phyloP scores from a whole-genome alignment of 2,888 invertebrate genomes.

The Meandrusa payeni region DNA sequence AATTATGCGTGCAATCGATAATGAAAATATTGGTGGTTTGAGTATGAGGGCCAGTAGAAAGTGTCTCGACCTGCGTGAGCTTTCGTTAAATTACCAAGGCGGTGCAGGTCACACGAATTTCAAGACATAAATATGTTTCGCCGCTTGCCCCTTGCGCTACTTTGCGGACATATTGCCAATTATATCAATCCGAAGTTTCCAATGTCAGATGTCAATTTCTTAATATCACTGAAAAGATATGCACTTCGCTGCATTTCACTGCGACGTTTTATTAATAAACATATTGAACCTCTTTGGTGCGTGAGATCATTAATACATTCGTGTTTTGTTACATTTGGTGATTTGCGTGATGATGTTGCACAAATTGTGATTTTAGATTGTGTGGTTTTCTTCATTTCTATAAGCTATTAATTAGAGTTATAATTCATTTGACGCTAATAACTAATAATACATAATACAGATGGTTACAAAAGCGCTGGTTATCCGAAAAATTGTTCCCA shows the following conservation, averaged over 20 bases:
- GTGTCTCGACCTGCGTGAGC: slow-evolving; percentile 70
- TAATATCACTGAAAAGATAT: slow-evolving; percentile 23
- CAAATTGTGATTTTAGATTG: slow-evolving; percentile 5
- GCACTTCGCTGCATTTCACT: slow-evolving; percentile 13
- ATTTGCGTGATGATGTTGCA: slow-evolving; percentile 8
- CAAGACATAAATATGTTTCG: slow-evolving; percentile 73
- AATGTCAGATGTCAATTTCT: slow-evolving; percentile 38
- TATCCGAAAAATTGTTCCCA: slow-evolving; percentile 75
- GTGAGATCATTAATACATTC: not conserved
- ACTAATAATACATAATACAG: slow-evolving; percentile 53
- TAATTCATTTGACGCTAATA: slow-evolving; percentile 29
- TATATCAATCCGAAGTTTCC: slow-evolving; percentile 64
- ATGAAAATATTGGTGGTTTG: slow-evolving; percentile 68
- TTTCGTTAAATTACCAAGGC: slow-evolving; percentile 71
- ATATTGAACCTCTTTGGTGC: slow-evolving; percentile 5
- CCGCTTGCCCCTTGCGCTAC: slow-evolving; percentile 68
- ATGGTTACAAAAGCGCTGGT: slow-evolving; percentile 69
- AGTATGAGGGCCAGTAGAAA: slow-evolving; percentile 58
- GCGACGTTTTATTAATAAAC: slow-evolving; percentile 12
- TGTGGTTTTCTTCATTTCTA: slow-evolving; percentile 4
- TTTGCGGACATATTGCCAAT: slow-evolving; percentile 70
- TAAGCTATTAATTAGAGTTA: slow-evolving; percentile 19
- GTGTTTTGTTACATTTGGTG: slow-evolving; percentile 6
- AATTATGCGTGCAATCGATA: slow-evolving; percentile 78
- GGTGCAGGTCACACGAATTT: slow-evolving; percentile 61